Base-by-base conservation (phyloP, 2,797 vertebrate species). In the Muraenolepis orangiensis region DNA sequence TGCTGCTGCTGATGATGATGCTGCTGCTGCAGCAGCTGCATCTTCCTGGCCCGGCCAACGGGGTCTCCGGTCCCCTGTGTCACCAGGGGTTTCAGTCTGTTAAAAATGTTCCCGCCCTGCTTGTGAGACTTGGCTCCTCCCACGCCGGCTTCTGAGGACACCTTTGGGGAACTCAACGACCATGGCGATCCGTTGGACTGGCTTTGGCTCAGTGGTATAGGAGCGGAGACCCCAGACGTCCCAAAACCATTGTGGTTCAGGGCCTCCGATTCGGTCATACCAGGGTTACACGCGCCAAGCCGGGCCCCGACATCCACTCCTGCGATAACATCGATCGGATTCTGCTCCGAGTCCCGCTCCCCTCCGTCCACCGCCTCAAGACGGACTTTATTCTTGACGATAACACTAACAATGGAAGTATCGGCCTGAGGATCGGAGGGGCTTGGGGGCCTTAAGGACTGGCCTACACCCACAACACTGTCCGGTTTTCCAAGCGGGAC, bases 331-430 rank as follows among this genome's bases (percentile, higher is more conserved):
- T 92, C 91, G 0, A 90, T 88, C 2, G 90, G 84, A 77, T 92
- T 91, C 77, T 90, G 91, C n/a, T 92, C 91, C 0, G 89, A 3
- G 23, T 91, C 91, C 0, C 79, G 88, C 6, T 92, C 92, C 3
- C 80, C 90, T 42, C 88, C 93, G 69, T 93, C 93, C 1, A 87
- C 88, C 0, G 89, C 64, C 87, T 98, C 97, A 0, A 95, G 93
- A 8, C 96, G 95, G 2, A 97, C 96, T 0, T 97, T 97, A 82
- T 99, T 98, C 89, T 99, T 99, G 42, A 99, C 98, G 0, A 99
- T 99, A 67, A 99, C 97, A 0, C 98, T 99, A 73, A 99, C 97
- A 0, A 95, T 95, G 0, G 96, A 94, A 80, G 95, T 95, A 86
- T 99, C 98, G 1, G 82, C 87, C 86, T 95, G 93, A 23, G 92